Evolutionary conservation across 2,797 vertebrate species (phyloP), one percentile per base, ranked within the genome.

Genomic region (Cuniculus paca): DNA sequence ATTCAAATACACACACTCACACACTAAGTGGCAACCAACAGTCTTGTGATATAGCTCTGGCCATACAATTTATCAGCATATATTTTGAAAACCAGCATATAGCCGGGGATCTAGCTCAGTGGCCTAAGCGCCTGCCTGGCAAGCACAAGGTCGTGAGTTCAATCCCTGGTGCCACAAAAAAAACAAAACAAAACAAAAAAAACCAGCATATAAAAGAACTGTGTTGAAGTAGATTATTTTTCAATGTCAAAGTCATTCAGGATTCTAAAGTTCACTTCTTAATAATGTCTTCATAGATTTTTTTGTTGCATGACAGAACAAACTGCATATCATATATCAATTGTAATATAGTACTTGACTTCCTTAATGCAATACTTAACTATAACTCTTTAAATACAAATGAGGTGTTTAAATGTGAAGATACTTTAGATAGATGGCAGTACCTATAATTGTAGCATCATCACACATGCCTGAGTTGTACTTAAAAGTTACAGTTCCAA

Each of bases 381-480:
- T 94, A 12, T 81, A 94, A 95, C 94, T 87, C 96, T 95, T 34
- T 92, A 97, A 97, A 52, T 89, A 96, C 87, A 97, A 98, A 97
- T 95, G 91, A 92, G 70, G 89, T 96, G 54, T 95, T 95, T 20
- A 91, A 96, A 95, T 65, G 19, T 58, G 88, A 75, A 83, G 84
- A 89, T 14, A 36, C 12, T 26, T 91, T 86, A 60, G 54, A 89
- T 95, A 95, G 90, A 96, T 89, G 85, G 89, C 74, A 96, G 94
- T 91, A 88, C 0, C 86, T 95, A 68, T 94, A 96, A 97, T 88
- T 96, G 96, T 5, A 70, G 79, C 96, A 95, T 91, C 93, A 96
- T 96, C 85, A 95, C 63, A 96, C 93, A 96, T 95, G 78, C 82
- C 86, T 92, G 81, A 93, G 96, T 85, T 91, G 11, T 81, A 92